Percentiles rank a stretch among this genome's conserved stretches.
Conservation (phyloP, 2,888 invertebrate genomes). For the Archips crataeganus region DNA sequence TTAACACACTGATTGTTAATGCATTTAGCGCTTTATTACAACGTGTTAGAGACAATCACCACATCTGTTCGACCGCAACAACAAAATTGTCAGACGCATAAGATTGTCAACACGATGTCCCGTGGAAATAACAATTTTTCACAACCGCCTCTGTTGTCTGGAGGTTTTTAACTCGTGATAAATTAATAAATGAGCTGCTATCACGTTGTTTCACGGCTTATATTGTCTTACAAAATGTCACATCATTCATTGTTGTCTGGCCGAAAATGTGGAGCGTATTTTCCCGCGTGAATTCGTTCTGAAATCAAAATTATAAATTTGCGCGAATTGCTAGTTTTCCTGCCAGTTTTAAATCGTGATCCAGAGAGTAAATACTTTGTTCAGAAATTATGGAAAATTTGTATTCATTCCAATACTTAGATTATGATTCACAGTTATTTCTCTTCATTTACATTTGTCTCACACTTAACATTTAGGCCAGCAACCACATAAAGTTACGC, state of each 20-base stretch:
- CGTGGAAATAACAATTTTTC: conserved; percentile 39
- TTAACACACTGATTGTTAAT: conserved; percentile 14
- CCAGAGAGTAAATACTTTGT: neutral
- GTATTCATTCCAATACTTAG: conserved; percentile 7
- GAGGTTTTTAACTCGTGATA: conserved; percentile 55
- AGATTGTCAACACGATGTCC: conserved; percentile 46
- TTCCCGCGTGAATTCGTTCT: conserved; percentile 1
- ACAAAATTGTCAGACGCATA: conserved; percentile 45
- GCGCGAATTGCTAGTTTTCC: neutral
- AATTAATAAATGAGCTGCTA: conserved; percentile 62
- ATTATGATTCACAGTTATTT: conserved; percentile 29
- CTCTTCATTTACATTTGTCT: conserved; percentile 29
- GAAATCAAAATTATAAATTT: conserved; percentile 7
- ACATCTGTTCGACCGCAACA: conserved; percentile 26
- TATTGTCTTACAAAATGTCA: conserved; percentile 51
- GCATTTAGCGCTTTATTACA: conserved; percentile 21
- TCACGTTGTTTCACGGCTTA: conserved; percentile 52
- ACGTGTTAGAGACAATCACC: conserved; percentile 20
- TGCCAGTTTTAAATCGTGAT: neutral
- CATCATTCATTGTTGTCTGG: conserved; percentile 42
- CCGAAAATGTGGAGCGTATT: conserved; percentile 40
- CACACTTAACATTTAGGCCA: conserved; percentile 29
- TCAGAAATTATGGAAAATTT: neutral
- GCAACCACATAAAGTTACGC: conserved; percentile 37
- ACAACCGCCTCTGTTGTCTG: conserved; percentile 51